phyloP scores from a whole-genome alignment of 2,113 vertebrate genomes.

The Paramisgurnus dabryanus region DNA sequence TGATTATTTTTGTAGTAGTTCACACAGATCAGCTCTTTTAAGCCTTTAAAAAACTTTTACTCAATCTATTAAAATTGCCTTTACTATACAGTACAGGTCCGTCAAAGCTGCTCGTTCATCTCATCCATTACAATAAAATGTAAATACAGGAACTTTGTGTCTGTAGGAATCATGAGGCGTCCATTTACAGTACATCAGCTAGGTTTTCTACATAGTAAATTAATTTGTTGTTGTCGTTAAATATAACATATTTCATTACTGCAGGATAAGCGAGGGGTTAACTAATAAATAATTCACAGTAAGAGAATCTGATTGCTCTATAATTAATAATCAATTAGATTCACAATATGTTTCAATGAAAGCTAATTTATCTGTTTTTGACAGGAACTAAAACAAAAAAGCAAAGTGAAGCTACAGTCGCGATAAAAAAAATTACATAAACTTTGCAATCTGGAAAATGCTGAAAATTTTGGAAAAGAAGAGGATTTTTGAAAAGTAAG shows the following conservation, averaged over 20 bases:
- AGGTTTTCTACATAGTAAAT: slow-evolving; percentile 49
- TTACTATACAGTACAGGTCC: no score
- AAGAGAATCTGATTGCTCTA: slow-evolving; percentile 48
- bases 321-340: slow-evolving; percentile 54
- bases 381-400: slow-evolving; percentile 40
- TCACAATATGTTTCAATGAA: slow-evolving; percentile 45
- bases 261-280: slow-evolving; percentile 49
- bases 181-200: slow-evolving; percentile 2
- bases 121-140: slow-evolving; percentile 8
- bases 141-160: background rate
- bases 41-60: background rate
- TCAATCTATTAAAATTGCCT: no score
- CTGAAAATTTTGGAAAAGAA: no score
- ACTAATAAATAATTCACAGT: slow-evolving; percentile 51
- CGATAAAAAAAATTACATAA: no score
- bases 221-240: slow-evolving; percentile 55
- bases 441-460: no score
- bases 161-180: background rate
- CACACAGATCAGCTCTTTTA: background rate
- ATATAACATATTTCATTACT: slow-evolving; percentile 55
- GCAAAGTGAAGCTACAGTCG: background rate
- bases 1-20: background rate
- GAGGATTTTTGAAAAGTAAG: no score
- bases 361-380: slow-evolving; percentile 46
- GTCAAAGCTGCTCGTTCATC: background rate